phyloP scores from a whole-genome alignment of 1,140 invertebrate species.

The Cataglyphis hispanica region DNA sequence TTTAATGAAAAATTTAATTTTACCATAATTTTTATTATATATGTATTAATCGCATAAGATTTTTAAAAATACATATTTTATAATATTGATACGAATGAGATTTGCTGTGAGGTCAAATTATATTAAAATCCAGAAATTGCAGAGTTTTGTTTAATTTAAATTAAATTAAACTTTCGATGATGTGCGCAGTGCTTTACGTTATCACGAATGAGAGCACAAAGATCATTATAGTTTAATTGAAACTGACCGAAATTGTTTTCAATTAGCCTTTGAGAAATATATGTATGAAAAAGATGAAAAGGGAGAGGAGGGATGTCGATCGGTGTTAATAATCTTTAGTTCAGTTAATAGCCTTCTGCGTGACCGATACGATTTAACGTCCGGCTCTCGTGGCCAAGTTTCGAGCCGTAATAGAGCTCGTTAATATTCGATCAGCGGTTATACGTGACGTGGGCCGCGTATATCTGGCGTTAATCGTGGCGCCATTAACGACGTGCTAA shows the following conservation, averaged over 20 bases:
- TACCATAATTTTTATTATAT: neutral
- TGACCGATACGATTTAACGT: slow-evolving; percentile 28
- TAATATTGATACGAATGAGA: neutral
- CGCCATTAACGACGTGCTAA: slow-evolving; percentile 60
- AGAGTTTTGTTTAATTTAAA: neutral
- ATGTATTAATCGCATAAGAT: neutral
- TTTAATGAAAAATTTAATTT: neutral
- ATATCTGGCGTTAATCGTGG: slow-evolving; percentile 67
- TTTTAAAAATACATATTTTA: neutral
- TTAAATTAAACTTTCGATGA: neutral
- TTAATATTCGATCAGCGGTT: slow-evolving; percentile 76
- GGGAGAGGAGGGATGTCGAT: neutral
- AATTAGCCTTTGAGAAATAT: neutral
- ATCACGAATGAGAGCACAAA: neutral
- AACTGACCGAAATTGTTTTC: neutral
- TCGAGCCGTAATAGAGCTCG: slow-evolving; percentile 69
- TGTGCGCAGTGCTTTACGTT: neutral
- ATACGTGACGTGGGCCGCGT: slow-evolving; percentile 44
- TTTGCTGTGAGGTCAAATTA: neutral
- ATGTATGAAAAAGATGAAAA: neutral
- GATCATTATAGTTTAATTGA: neutral
- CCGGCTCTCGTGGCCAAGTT: slow-evolving; percentile 49
- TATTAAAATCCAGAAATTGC: neutral
- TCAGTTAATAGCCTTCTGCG: slow-evolving; percentile 1
- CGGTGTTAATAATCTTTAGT: no score